Evolutionary conservation across 2,888 invertebrate genomes (phyloP).

Genomic region (Agrilus cyanescens): DNA sequence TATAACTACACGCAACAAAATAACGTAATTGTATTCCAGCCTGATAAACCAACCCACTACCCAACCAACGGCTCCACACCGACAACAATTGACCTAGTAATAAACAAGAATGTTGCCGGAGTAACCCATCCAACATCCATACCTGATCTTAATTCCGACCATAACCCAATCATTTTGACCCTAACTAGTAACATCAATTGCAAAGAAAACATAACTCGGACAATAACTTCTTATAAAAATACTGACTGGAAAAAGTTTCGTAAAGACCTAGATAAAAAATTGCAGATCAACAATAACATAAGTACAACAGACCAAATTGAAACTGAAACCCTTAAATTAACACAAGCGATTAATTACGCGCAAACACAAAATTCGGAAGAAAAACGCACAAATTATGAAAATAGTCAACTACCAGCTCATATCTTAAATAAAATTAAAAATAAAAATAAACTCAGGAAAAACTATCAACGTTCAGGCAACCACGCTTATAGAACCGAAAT

Average conservation of each 20-base stretch:
- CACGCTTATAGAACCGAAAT: too few species aligned
- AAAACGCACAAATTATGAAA: slow-evolving; percentile 1
- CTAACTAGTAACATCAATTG: not conserved
- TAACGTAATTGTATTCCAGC: slow-evolving; percentile 2
- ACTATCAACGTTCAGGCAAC: slow-evolving; percentile 2
- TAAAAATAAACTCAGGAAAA: not conserved
- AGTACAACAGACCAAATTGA: slow-evolving; percentile 1
- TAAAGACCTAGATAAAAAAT: not conserved
- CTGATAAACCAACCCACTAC: slow-evolving; percentile 7
- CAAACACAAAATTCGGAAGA: not conserved
- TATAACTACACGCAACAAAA: slow-evolving; percentile 3
- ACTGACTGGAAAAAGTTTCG: slow-evolving; percentile 4
- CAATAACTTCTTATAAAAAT: slow-evolving; percentile 2
- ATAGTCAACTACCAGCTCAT: not conserved
- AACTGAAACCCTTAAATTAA: slow-evolving; percentile 2
- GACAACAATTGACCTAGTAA: slow-evolving; percentile 10
- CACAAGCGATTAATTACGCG: not conserved
- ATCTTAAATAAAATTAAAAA: slow-evolving; percentile 3
- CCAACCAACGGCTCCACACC: too few species aligned
- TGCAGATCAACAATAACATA: slow-evolving; percentile 4
- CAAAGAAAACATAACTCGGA: not conserved
- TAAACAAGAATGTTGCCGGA: slow-evolving; percentile 8
- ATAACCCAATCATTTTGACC: not conserved
- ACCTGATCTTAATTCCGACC: slow-evolving; percentile 2
- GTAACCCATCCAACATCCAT: not conserved